phyloP scores from a whole-genome alignment of 1,140 invertebrate species.

The Helicoverpa zea region DNA sequence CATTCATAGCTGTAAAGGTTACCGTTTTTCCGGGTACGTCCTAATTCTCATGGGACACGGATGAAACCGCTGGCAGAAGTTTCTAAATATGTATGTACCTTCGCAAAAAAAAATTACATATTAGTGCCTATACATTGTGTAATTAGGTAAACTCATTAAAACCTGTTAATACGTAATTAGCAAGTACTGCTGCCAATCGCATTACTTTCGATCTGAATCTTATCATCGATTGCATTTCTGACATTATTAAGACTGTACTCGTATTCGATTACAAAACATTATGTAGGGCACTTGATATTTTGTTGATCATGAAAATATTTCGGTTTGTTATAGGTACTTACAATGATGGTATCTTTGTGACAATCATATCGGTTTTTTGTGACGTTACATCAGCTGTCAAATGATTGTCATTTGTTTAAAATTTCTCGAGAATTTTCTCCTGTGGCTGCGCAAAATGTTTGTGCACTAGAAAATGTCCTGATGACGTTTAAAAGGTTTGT shows the following conservation, averaged over 20 bases:
- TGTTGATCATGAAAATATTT: slow-evolving; percentile 27
- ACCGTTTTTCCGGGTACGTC: too few species aligned
- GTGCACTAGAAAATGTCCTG: too few species aligned
- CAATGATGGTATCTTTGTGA: slow-evolving; percentile 9
- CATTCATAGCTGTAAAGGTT: too few species aligned
- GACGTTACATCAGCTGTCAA: slow-evolving; percentile 13
- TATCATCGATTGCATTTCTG: not conserved
- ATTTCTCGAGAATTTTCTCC: too few species aligned
- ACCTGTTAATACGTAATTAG: not conserved
- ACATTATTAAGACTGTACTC: not conserved
- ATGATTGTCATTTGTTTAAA: not conserved
- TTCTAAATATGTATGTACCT: too few species aligned
- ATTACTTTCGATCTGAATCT: not conserved
- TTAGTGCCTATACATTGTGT: too few species aligned
- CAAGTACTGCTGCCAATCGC: not conserved
- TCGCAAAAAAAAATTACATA: too few species aligned
- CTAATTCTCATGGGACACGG: too few species aligned
- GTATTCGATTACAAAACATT: slow-evolving; percentile 14
- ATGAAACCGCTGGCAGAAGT: too few species aligned
- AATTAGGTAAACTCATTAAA: too few species aligned
- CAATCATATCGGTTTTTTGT: not conserved
- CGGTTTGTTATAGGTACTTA: not conserved
- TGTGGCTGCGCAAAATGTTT: too few species aligned
- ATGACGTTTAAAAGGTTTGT: too few species aligned
- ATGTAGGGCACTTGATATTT: slow-evolving; percentile 1